Conservation (phyloP, 2,888 invertebrate genomes). For the Torymus tubicola region DNA sequence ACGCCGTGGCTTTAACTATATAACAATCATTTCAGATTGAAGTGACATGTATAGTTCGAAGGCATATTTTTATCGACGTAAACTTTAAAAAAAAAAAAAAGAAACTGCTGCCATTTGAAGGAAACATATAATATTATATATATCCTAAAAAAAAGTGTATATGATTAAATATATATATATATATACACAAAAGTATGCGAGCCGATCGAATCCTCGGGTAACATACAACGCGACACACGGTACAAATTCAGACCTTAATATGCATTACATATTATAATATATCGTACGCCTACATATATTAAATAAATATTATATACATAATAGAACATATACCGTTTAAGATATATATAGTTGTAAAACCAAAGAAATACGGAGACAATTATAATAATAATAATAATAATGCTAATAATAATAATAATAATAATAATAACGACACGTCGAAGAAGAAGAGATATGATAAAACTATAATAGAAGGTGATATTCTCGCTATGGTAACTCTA, state of each 20-base stretch:
- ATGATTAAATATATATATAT: no score
- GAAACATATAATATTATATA: not conserved
- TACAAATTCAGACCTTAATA: constrained; percentile 74
- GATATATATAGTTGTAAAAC: constrained; percentile 9
- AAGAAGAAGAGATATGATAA: not conserved
- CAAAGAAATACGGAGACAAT: constrained; percentile 19
- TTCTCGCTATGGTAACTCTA: constrained; percentile 54
- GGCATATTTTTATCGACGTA: no score
- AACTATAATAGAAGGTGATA: constrained; percentile 31
- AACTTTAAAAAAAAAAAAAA: constrained; percentile 15
- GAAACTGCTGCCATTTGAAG: constrained; percentile 24
- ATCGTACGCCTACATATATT: constrained; percentile 48
- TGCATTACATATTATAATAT: constrained; percentile 33
- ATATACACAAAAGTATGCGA: constrained; percentile 10
- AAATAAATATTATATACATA: not conserved
- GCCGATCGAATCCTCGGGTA: constrained; percentile 60
- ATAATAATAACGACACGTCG: constrained; percentile 2
- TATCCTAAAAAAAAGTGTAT: not conserved
- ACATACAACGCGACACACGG: constrained; percentile 68
- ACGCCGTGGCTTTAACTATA: no score
- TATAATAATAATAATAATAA: constrained; percentile 46
- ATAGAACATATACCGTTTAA: no score
- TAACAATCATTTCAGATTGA: no score
- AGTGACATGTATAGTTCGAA: no score
- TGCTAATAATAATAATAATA: constrained; percentile 16